Conservation (phyloP, 1,140 invertebrate genomes). For the Tetramorium alpestre region DNA sequence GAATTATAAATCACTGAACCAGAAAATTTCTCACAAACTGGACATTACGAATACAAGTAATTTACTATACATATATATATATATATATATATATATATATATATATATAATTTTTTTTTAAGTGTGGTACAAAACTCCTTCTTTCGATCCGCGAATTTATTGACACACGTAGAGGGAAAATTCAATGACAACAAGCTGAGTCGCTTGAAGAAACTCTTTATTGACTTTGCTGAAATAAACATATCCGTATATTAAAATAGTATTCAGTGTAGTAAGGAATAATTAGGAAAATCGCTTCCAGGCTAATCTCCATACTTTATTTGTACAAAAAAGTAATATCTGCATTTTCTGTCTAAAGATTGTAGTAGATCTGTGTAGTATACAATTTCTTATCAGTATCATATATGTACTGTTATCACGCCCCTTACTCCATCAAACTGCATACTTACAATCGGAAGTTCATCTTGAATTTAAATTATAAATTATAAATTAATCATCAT, state of each 20-base stretch:
- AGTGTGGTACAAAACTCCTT: too few relatives aligned
- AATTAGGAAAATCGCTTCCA: conserved; percentile 75
- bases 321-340: conserved; percentile 34
- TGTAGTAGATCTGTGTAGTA: conserved; percentile 78
- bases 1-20: background rate
- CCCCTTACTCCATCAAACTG: background rate
- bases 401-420: conserved; percentile 19
- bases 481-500: conserved; percentile 81
- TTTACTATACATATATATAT: too few relatives aligned
- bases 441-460: conserved; percentile 7
- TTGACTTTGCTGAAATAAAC: conserved; percentile 79
- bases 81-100: too few relatives aligned
- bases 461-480: conserved; percentile 48
- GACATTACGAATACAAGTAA: too few relatives aligned
- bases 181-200: conserved; percentile 20
- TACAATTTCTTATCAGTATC: conserved; percentile 80
- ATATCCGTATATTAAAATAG: conserved; percentile 63
- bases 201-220: conserved; percentile 65
- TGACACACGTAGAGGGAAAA: background rate
- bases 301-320: conserved; percentile 66
- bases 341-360: background rate
- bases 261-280: background rate
- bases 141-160: background rate
- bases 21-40: background rate
- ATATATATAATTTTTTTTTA: too few relatives aligned